Evolutionary conservation across 2,113 vertebrate genomes (phyloP), one percentile per base, ranked within the genome.

Genomic region (Mormyrus iriodes): DNA sequence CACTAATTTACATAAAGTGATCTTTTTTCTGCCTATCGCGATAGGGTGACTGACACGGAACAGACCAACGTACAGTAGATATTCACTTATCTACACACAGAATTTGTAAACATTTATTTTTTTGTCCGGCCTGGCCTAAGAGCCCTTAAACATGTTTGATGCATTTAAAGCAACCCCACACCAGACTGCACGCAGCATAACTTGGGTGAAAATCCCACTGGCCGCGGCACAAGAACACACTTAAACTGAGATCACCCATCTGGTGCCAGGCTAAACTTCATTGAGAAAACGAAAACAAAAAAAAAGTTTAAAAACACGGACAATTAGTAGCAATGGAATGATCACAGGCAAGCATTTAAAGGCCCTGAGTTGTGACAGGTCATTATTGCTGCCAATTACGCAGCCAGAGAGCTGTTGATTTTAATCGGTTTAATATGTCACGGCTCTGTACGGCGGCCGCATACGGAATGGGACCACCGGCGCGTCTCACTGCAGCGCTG

Each of bases 21-120:
- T 85, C 46, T 49, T 85, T 76, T 88, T 88, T 73, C 13, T 12
- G 24, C 48, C 31, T 79, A 6, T 79, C 42, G 31, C 69, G 51
- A 51, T 17, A 4, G 52, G 83, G 46, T n/a, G 88, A 88, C 61
- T 46, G 61, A 61, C 87, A n/a, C n/a, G 1, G 65, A 88, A 88
- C 69, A 52, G 76, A 42, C 73, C 42, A 35, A 79, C 24, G 55
- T 61, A 61, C 55, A 19, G 73, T 79, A 79, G 73, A 73, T 49
- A 49, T 88, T 76, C 61, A 49, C 61, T 31, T 42, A 86, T 42
- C 27, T 86, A 58, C 49, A 85, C 24, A 53, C n/a, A 52, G 85
- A 52, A 35, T 21, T 42, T 35, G 51, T 86, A 51, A 58, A 21
- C 53, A 61, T 58, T 27, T 39, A 4, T 61, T 35, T 55, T 58